These are phyloP conservation scores for Bujurquina vittata DNA, from an alignment of 2,113 vertebrate species.

Conservation along the genomic window DNA sequence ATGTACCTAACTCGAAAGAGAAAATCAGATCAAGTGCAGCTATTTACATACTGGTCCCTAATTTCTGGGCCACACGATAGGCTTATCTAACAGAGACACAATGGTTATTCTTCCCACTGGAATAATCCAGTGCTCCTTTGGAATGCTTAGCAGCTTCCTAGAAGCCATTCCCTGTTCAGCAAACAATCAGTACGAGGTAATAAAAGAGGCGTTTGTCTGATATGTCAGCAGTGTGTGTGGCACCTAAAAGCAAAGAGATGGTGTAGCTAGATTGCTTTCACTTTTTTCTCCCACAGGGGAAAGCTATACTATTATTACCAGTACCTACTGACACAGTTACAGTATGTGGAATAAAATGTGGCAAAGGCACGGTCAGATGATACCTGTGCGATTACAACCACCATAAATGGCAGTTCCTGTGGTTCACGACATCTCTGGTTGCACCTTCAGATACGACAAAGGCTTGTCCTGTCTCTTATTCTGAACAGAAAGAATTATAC, in stretches of 20 bases:
- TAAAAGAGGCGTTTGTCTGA: conserved; percentile 92
- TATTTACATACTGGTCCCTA: conserved; percentile 33
- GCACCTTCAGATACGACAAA: conserved; percentile 67
- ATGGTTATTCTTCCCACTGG: conserved; percentile 82
- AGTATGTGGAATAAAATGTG: conserved; percentile 85
- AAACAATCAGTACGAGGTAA: conserved; percentile 89
- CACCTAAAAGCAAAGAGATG: conserved; percentile 90
- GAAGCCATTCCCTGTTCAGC: conserved; percentile 82
- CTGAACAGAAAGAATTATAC: background rate
- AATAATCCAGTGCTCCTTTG: conserved; percentile 81
- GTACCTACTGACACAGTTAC: conserved; percentile 86
- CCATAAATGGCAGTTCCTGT: conserved; percentile 72
- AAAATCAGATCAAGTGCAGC: conserved; percentile 35
- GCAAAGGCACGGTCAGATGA: conserved; percentile 87
- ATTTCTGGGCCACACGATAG: conserved; percentile 47
- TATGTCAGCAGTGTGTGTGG: conserved; percentile 87
- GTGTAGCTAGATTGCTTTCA: conserved; percentile 87
- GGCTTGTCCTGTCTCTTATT: conserved; percentile 20
- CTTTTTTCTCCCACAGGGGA: conserved; percentile 82
- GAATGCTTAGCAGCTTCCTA: conserved; percentile 83
- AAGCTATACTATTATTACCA: conserved; percentile 88
- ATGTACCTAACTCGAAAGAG: conserved; percentile 8
- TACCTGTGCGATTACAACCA: conserved; percentile 92
- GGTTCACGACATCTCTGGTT: conserved; percentile 82
- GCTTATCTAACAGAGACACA: conserved; percentile 71